Evolutionary conservation across 2,888 invertebrate genomes (phyloP).

Genomic region (Cataglyphis rosenhaueri): DNA sequence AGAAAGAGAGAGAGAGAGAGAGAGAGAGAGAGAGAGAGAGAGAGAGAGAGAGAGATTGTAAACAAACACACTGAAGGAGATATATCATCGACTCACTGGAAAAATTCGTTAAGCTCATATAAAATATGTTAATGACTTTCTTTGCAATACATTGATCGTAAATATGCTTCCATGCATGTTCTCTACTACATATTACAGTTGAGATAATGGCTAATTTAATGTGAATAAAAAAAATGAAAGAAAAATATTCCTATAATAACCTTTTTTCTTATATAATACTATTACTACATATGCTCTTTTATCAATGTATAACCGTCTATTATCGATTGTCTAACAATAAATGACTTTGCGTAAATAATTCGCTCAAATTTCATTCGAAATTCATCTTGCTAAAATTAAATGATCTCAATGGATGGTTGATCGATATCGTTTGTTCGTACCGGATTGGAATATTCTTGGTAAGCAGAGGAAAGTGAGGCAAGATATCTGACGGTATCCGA

Average conservation of each 20-base stretch:
- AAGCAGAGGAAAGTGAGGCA: slow-evolving; percentile 64
- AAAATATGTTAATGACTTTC: slow-evolving; percentile 30
- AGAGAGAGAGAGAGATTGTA: neutral
- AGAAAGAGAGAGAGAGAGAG: too few species aligned
- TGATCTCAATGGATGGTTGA: slow-evolving; percentile 6
- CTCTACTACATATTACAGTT: neutral
- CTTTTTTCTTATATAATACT: neutral
- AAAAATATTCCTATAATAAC: neutral
- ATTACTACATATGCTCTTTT: neutral
- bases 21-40: too few species aligned
- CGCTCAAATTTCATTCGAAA: neutral
- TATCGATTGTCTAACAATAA: neutral
- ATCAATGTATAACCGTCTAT: neutral
- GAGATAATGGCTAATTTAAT: slow-evolving; percentile 27
- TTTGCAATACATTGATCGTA: slow-evolving; percentile 2
- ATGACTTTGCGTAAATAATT: slow-evolving; percentile 12
- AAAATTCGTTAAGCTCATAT: slow-evolving; percentile 34
- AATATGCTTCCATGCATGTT: neutral
- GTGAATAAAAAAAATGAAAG: slow-evolving; percentile 10
- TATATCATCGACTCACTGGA: slow-evolving; percentile 27
- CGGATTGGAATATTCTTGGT: slow-evolving; percentile 31
- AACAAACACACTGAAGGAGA: slow-evolving; percentile 30
- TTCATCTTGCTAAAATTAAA: slow-evolving; percentile 28
- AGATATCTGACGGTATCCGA: slow-evolving; percentile 73
- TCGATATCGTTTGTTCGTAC: slow-evolving; percentile 32